Conservation (phyloP, 2,797 vertebrate genomes). For the Parauchenoglanis punctatus region DNA sequence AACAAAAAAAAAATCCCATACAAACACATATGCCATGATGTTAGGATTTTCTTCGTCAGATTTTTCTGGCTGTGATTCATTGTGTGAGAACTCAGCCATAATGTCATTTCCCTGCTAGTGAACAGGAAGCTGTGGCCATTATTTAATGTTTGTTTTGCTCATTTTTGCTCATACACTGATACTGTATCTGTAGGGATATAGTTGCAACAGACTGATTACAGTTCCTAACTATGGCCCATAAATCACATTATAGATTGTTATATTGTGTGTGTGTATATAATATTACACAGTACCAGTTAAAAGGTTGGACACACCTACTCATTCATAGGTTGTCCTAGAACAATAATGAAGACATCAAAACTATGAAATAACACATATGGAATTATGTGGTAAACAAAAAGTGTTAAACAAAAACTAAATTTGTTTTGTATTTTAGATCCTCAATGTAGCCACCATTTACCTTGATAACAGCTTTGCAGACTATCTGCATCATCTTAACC, state of each 20-base stretch:
- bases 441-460: no score
- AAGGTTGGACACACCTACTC: no score
- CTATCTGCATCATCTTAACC: no score
- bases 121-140: conserved; percentile 35
- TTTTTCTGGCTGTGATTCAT: neutral
- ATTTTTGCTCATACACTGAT: conserved; percentile 5
- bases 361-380: no score
- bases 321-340: no score
- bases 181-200: neutral
- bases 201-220: neutral
- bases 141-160: conserved; percentile 7
- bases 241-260: neutral
- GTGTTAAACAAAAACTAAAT: no score
- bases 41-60: neutral
- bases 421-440: no score
- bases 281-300: no score
- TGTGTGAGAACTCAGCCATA: neutral
- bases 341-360: no score
- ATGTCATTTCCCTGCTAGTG: neutral
- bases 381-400: no score
- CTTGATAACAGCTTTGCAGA: no score
- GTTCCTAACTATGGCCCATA: neutral
- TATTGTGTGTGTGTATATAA: neutral
- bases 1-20: neutral
- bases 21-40: neutral